Evolutionary conservation across 1,140 invertebrate genomes (phyloP).

Genomic region (Belonocnema kinseyi): DNA sequence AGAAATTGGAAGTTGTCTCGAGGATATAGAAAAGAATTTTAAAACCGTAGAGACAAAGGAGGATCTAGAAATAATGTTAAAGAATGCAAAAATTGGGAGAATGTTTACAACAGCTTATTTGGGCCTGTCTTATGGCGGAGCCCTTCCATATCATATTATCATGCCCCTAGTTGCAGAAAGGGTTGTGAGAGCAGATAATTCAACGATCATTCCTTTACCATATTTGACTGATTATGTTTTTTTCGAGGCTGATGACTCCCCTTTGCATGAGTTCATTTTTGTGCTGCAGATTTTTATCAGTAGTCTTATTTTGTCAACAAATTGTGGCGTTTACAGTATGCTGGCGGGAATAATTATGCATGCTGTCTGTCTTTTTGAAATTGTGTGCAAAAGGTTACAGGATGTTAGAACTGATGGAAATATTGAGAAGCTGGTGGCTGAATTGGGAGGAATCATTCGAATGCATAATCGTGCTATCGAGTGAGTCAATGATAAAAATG

Average conservation of each 20-base stretch:
- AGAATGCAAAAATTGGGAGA: constrained; percentile 63
- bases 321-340: constrained; percentile 67
- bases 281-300: constrained; percentile 68
- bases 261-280: constrained; percentile 64
- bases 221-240: constrained; percentile 68
- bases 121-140: constrained; percentile 65
- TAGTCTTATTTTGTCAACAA: constrained; percentile 65
- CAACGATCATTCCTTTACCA: constrained; percentile 66
- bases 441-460: constrained; percentile 49
- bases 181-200: constrained; percentile 61
- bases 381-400: constrained; percentile 57
- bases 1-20: constrained; percentile 58
- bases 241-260: constrained; percentile 63
- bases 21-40: constrained; percentile 63
- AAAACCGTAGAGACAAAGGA: constrained; percentile 55
- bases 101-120: constrained; percentile 64
- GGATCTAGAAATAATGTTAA: constrained; percentile 60
- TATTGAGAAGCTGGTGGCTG: neutral
- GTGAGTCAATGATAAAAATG: constrained; percentile 46
- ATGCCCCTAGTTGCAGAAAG: constrained; percentile 63
- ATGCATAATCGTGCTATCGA: constrained; percentile 61
- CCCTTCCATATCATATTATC: constrained; percentile 68
- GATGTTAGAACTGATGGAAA: constrained; percentile 35
- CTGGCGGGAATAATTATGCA: constrained; percentile 65
- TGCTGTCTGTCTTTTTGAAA: constrained; percentile 63